Percentiles rank a stretch among this genome's conserved stretches.
Evolutionary conservation across 2,113 vertebrate genomes (phyloP).

Genomic region (Perognathus longimembris): DNA sequence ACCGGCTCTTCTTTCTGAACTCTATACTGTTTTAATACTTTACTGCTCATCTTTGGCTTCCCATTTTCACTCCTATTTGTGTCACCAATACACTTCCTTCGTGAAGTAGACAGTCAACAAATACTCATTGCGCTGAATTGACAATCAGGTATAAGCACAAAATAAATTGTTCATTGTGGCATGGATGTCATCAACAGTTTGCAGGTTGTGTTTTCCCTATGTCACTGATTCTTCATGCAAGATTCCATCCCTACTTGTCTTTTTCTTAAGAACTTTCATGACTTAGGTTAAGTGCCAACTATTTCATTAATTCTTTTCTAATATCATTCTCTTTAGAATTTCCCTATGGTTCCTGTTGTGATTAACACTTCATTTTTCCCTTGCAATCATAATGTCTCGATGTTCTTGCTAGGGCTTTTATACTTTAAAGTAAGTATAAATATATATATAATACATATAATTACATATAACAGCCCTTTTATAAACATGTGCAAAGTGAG

Average conservation of each 20-base stretch:
- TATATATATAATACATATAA: too few relatives aligned
- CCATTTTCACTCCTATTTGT: conserved; percentile 13
- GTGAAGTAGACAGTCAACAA: neutral
- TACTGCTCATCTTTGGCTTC: neutral
- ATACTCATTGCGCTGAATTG: conserved; percentile 20
- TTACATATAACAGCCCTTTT: neutral
- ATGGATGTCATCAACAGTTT: neutral
- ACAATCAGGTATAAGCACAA: neutral
- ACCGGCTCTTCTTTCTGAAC: neutral
- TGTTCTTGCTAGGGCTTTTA: neutral
- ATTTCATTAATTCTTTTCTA: too few relatives aligned
- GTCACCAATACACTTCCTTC: neutral
- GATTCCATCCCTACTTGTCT: neutral
- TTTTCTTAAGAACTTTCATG: neutral
- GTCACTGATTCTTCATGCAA: neutral
- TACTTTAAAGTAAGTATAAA: neutral
- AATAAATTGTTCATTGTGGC: neutral
- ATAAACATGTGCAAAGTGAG: conserved; percentile 35
- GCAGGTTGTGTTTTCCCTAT: neutral
- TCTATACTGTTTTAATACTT: neutral
- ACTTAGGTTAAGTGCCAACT: neutral
- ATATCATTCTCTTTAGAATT: conserved; percentile 26
- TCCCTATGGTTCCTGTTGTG: neutral
- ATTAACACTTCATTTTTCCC: neutral
- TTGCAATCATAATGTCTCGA: neutral